phyloP scores from a whole-genome alignment of 2,888 invertebrate genomes.

The Microchrysa polita region DNA sequence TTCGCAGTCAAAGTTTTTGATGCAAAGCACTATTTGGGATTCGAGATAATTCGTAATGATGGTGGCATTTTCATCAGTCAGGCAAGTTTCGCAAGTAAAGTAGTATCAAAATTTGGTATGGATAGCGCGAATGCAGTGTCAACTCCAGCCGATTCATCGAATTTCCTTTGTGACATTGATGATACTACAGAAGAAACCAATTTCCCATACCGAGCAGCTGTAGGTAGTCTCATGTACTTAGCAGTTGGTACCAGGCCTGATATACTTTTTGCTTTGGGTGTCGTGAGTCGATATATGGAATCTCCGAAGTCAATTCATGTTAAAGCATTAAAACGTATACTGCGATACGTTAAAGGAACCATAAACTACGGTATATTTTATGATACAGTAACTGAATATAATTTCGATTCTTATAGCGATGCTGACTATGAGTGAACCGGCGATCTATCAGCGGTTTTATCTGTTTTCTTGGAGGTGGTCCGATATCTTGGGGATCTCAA shows the following conservation, averaged over 20 bases:
- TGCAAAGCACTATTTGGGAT: too few relatives aligned
- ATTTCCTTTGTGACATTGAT: constrained; percentile 51
- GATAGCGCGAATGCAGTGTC: constrained; percentile 45
- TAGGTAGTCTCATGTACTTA: constrained; percentile 43
- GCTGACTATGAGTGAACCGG: too few relatives aligned
- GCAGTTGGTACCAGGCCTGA: constrained; percentile 48
- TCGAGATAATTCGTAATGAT: too few relatives aligned
- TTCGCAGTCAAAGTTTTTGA: too few relatives aligned
- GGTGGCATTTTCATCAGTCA: too few relatives aligned
- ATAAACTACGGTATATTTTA: neutral
- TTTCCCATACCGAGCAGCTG: constrained; percentile 3
- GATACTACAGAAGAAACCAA: constrained; percentile 51
- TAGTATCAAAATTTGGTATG: constrained; percentile 15
- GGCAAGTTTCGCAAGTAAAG: too few relatives aligned
- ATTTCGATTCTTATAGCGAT: too few relatives aligned
- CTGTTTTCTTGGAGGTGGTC: too few relatives aligned
- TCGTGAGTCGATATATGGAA: constrained; percentile 44
- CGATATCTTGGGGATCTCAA: too few relatives aligned
- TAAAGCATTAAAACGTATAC: neutral
- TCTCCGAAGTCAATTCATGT: neutral
- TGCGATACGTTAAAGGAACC: neutral
- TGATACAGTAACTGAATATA: neutral
- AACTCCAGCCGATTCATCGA: constrained; percentile 39
- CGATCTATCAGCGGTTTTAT: too few relatives aligned
- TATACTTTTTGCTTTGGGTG: constrained; percentile 42